Conservation (phyloP, 2,797 vertebrate genomes). For the Echeneis naucrates region DNA sequence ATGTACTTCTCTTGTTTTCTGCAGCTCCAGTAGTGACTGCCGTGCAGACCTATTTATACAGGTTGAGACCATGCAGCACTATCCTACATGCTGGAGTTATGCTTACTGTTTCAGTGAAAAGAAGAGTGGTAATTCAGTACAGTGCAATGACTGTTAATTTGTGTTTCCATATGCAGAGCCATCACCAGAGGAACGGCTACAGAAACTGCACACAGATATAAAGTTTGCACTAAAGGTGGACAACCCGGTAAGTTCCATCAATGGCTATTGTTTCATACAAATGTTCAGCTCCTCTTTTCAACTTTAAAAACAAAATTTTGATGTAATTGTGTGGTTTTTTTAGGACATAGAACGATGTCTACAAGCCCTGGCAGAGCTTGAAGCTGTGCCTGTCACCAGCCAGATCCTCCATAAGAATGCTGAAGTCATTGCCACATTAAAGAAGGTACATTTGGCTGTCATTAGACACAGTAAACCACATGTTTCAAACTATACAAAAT, state of each 20-base stretch:
- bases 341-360: constrained; percentile 96
- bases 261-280: background rate
- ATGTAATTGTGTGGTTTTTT: constrained; percentile 8
- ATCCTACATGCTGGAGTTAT: background rate
- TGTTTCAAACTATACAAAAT: background rate
- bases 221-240: constrained; percentile 99
- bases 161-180: constrained; percentile 83
- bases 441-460: constrained; percentile 86
- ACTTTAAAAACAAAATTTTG: background rate
- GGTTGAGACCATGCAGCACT: background rate
- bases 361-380: constrained; percentile 91
- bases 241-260: constrained; percentile 89
- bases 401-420: constrained; percentile 98
- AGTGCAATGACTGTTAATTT: background rate
- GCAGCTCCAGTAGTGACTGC: background rate
- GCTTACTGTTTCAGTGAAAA: background rate
- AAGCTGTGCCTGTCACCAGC: constrained; percentile 93
- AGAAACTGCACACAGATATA: constrained; percentile 97
- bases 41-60: background rate
- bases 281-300: background rate
- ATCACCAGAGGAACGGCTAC: constrained; percentile 93
- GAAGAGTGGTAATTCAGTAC: background rate
- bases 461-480: background rate
- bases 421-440: constrained; percentile 95
- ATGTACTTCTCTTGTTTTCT: background rate